Base-by-base conservation (phyloP, 2,888 invertebrate genomes). In the Drosophila gaucha region DNA sequence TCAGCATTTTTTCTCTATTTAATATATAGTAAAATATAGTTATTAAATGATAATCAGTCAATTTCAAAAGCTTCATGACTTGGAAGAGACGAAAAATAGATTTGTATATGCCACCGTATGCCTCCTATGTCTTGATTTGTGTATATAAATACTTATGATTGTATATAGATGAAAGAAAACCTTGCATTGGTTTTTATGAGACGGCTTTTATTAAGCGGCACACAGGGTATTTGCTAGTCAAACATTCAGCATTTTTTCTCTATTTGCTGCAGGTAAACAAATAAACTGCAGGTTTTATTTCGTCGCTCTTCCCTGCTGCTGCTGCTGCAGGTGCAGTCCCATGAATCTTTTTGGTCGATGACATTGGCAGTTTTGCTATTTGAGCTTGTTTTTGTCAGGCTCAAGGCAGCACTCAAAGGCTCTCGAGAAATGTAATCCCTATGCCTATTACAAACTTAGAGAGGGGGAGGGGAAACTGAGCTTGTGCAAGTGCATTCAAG, bases 381-480 rank as follows among this genome's bases (percentile, higher is more conserved):
- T 73, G 33, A 56, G 51, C 55, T 43, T 43, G 49, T 35, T 39
- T 41, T 50, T 41, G 44, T 57, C 33, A 28, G 33, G 55, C 63
- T 58, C 64, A 52, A 28, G 43, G 57, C 62, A 62, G 30, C 63
- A 71, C 55, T 72, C 62, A 57, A 60, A 74, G 66, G 46, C 67
- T 70, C 33, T 67, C 57, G 44, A 46, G 54, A 46, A 46, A 60
- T 52, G 41, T 74, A 82, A 80, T 85, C 71, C 74, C 63, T 46
- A 30, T 62, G 66, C 74, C 72, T 67, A 85, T 72, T 69, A 65
- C 68, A 66, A 56, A 63, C 50, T 46, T 49, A 9, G 2, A n/a
- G 36, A 18, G 9, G 12, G 33, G 22, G 28, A 14, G 36, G 9
- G 31, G 4, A 5, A 10, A 31, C 9, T 20, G 39, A 49, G 36